Base-by-base conservation (phyloP, 2,113 vertebrate species). In the Crotalus horridus region DNA sequence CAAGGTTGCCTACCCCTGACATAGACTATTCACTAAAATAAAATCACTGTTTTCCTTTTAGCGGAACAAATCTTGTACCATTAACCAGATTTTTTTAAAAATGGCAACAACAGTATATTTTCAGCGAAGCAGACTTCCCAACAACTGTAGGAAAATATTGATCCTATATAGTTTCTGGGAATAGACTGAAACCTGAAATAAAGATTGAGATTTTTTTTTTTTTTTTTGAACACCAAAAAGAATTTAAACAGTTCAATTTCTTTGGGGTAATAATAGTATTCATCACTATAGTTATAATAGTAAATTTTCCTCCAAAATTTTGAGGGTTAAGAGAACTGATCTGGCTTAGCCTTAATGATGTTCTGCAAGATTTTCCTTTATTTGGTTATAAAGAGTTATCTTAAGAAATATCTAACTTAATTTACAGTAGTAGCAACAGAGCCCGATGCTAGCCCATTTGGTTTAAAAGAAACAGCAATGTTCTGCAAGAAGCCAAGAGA, bases 141-240 rank as follows among this genome's bases (percentile, higher is more conserved):
- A 85, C 54, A 91, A 55, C 85, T 91, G 15, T 43, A 59, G 59
- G 92, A 93, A 93, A 92, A 85, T 64, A 92, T 26, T 55, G 89
- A 94, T 87, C 61, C 94, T 94, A 95, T 94, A 86, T 94, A 92
- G 54, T 96, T 96, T 95, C 92, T 90, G 93, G 23, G 61, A 90
- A 95, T 39, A 39, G 91, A 90, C 58, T 39, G 0, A 6, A 0
- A 4, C 91, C 93, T 94, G 59, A 96, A 96, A 94, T 53, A 24
- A 91, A 95, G 87, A 94, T 96, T 94, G 92, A 81, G 95, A 48
- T 8, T 1, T 92, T 93, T 92, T 94, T 96, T 90, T 94, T 94
- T 96, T 94, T 39, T 39, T 39, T 39, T 39, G 93, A 96, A 93
- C 95, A 64, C 92, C 92, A 91, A 93, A 92, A 94, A 87, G 89